Conservation (phyloP, 1,140 invertebrate genomes). For the Aphaenogaster floridana region DNA sequence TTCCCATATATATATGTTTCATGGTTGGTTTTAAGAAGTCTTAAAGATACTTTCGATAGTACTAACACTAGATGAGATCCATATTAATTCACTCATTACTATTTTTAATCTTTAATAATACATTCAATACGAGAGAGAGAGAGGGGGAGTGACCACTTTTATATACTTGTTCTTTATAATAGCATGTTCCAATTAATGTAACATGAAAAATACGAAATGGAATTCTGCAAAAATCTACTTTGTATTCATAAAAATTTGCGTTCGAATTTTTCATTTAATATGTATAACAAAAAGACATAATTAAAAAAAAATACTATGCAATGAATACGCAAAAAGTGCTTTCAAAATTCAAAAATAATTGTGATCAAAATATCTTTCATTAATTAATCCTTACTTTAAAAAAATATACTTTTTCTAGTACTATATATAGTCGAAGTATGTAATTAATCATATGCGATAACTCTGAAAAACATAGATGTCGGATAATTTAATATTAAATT, state of each 20-base stretch:
- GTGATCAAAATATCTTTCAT: neutral
- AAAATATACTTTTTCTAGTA: neutral
- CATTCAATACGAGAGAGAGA: neutral
- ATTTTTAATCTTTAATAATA: slow-evolving; percentile 12
- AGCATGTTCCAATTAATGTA: neutral
- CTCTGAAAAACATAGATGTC: neutral
- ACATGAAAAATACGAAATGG: neutral
- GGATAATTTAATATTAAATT: slow-evolving; percentile 6
- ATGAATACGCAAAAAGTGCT: neutral
- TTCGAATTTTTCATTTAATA: slow-evolving; percentile 5
- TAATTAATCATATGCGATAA: neutral
- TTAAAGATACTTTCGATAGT: slow-evolving; percentile 41
- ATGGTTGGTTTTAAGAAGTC: slow-evolving; percentile 7
- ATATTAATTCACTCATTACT: neutral
- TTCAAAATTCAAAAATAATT: neutral
- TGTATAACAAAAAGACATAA: neutral
- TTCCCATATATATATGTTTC: slow-evolving; percentile 48
- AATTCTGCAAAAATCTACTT: slow-evolving; percentile 1
- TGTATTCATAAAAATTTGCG: neutral
- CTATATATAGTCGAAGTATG: neutral
- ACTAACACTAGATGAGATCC: neutral
- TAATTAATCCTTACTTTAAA: neutral
- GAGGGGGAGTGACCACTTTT: neutral
- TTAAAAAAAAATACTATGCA: neutral
- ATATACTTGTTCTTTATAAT: slow-evolving; percentile 4